Conservation (phyloP, 2,888 invertebrate genomes). For the Phymatocera aterrima region DNA sequence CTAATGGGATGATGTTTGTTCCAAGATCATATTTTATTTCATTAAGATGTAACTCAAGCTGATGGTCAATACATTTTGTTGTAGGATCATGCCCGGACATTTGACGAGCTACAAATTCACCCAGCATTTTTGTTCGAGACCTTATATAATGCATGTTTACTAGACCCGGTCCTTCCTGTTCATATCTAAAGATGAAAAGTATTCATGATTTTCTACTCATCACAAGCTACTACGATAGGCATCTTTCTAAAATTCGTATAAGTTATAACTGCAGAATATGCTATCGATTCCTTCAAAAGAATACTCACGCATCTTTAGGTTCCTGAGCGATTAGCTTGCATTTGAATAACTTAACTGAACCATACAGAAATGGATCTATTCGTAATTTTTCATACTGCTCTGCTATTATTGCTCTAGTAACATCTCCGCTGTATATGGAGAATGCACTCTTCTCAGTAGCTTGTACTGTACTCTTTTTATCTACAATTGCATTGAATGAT, state of each 20-base stretch:
- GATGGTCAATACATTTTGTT: slow-evolving; percentile 61
- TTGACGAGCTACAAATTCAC: slow-evolving; percentile 67
- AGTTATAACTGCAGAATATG: neutral
- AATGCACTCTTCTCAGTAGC: slow-evolving; percentile 6
- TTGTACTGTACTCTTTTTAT: neutral
- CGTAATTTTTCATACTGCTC: slow-evolving; percentile 56
- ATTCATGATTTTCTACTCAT: slow-evolving; percentile 9
- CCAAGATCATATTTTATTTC: slow-evolving; percentile 67
- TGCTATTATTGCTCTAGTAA: slow-evolving; percentile 18
- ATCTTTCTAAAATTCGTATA: neutral
- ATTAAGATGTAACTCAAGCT: slow-evolving; percentile 66
- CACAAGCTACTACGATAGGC: neutral
- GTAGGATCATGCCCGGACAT: slow-evolving; percentile 63
- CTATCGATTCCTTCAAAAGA: neutral
- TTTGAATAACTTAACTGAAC: slow-evolving; percentile 61
- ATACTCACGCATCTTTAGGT: slow-evolving; percentile 45
- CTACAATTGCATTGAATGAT: neutral
- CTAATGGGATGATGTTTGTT: slow-evolving; percentile 78
- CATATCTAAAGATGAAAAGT: slow-evolving; percentile 11
- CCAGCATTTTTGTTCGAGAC: slow-evolving; percentile 62
- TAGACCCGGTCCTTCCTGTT: slow-evolving; percentile 43
- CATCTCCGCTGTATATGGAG: slow-evolving; percentile 8
- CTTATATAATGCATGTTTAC: slow-evolving; percentile 57
- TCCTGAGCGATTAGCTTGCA: slow-evolving; percentile 57
- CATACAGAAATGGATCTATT: slow-evolving; percentile 59